Evolutionary conservation across 2,797 vertebrate genomes (phyloP).

Genomic region (Yasuhikotakia modesta): DNA sequence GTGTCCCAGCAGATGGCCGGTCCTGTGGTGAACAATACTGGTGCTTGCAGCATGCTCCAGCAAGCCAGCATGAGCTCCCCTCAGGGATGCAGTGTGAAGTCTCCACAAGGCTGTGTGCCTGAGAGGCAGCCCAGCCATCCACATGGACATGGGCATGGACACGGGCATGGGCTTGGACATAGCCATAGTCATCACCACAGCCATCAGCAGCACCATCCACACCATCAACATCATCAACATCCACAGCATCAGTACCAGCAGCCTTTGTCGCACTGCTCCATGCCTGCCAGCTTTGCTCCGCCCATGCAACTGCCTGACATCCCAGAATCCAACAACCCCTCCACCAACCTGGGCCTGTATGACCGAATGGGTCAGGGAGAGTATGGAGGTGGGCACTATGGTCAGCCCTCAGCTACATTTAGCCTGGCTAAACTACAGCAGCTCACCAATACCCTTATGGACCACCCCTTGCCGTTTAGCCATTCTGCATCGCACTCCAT

Average conservation of each 20-base stretch:
- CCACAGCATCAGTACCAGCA: slow-evolving; percentile 74
- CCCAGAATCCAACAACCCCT: slow-evolving; percentile 68
- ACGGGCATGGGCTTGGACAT: slow-evolving; percentile 7
- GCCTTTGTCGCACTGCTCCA: slow-evolving; percentile 89
- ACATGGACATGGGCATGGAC: slow-evolving; percentile 31
- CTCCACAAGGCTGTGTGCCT: slow-evolving; percentile 86
- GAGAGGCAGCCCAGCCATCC: slow-evolving; percentile 59
- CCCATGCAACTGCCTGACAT: slow-evolving; percentile 87
- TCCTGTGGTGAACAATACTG: slow-evolving; percentile 80
- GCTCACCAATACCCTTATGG: slow-evolving; percentile 98
- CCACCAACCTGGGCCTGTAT: slow-evolving; percentile 84
- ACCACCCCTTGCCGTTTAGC: slow-evolving; percentile 97
- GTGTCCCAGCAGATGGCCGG: slow-evolving; percentile 95
- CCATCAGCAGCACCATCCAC: slow-evolving; percentile 68
- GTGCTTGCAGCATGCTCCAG: slow-evolving; percentile 59
- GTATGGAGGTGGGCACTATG: slow-evolving; percentile 89
- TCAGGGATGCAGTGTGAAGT: slow-evolving; percentile 92
- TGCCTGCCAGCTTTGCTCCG: slow-evolving; percentile 87
- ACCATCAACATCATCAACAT: slow-evolving; percentile 66
- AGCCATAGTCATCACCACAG: slow-evolving; percentile 39
- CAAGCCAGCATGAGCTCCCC: slow-evolving; percentile 80
- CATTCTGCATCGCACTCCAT: slow-evolving; percentile 88
- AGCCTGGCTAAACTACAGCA: slow-evolving; percentile 98
- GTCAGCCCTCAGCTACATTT: slow-evolving; percentile 93
- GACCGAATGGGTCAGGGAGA: slow-evolving; percentile 95